These are phyloP conservation scores for Erythrocercus mccallii DNA, from an alignment of 2,113 vertebrate genomes.

Conservation along the genomic window DNA sequence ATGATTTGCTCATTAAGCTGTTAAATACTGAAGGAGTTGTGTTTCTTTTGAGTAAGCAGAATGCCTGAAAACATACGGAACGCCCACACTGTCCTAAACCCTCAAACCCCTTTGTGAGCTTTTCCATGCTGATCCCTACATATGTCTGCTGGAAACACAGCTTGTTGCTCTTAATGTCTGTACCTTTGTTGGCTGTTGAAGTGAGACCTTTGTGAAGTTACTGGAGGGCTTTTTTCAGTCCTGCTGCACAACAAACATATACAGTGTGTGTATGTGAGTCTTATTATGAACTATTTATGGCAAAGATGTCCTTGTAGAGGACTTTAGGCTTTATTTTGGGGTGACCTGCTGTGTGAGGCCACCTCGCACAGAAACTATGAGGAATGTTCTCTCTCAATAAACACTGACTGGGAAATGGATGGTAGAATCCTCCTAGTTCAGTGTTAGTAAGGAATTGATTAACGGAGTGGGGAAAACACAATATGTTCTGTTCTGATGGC, in stretches of 20 bases:
- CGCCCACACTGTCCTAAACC: rapidly evolving
- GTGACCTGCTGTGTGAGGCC: too few relatives aligned
- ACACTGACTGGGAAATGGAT: neutral
- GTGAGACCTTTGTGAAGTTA: neutral
- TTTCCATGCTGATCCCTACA: rapidly evolving
- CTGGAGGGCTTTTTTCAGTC: neutral
- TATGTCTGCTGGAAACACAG: rapidly evolving
- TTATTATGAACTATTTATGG: neutral
- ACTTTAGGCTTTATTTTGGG: neutral
- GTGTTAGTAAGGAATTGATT: neutral
- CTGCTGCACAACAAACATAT: rapidly evolving
- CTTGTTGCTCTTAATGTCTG: neutral
- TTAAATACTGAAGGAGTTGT: neutral
- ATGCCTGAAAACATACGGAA: neutral
- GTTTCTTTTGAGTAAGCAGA: neutral
- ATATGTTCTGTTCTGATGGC: neutral
- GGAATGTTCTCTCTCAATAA: neutral
- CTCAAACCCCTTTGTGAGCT: rapidly evolving
- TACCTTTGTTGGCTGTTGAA: neutral
- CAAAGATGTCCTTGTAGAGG: neutral
- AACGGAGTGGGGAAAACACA: neutral
- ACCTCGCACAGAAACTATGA: neutral
- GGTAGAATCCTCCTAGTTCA: neutral
- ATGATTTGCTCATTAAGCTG: neutral
- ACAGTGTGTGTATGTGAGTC: too few relatives aligned